A percentile compares a stretch with the other conserved stretches of the same genome.
phyloP scores from a whole-genome alignment of 2,797 vertebrate genomes.

The Parambassis ranga region DNA sequence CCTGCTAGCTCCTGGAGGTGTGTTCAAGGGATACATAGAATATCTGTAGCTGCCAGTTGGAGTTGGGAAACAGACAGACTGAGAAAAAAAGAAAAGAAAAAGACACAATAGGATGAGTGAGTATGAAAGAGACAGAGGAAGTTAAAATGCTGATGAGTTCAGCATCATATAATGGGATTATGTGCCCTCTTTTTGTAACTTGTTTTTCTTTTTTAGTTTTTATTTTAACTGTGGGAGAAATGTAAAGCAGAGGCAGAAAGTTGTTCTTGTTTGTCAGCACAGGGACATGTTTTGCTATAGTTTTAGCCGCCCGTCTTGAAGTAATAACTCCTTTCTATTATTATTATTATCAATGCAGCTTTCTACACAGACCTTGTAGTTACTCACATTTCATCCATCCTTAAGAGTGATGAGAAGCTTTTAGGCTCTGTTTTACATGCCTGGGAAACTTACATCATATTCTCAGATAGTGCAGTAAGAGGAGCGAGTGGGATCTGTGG shows the following conservation, averaged over 20 bases:
- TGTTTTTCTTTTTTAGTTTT: neutral
- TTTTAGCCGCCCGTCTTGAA: neutral
- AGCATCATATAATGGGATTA: neutral
- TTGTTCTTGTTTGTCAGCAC: neutral
- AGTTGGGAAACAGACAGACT: neutral
- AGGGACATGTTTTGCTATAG: neutral
- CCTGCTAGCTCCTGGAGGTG: constrained; percentile 40
- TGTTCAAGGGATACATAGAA: constrained; percentile 23
- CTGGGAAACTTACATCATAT: neutral
- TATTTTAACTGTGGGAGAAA: neutral
- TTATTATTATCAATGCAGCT: neutral
- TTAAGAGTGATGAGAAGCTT: too few species aligned
- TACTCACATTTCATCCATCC: neutral
- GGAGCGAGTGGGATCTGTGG: neutral
- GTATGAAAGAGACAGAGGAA: constrained; percentile 14
- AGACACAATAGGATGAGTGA: constrained; percentile 16
- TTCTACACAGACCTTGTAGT: neutral
- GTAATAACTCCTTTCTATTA: neutral
- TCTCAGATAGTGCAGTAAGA: constrained; percentile 1
- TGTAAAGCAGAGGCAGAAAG: neutral
- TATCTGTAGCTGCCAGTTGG: neutral
- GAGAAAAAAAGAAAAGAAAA: constrained; percentile 22
- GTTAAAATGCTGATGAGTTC: constrained; percentile 5
- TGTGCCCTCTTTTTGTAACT: neutral
- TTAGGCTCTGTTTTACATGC: too few species aligned